A percentile compares a stretch with the other conserved stretches of the same genome.
These are phyloP conservation scores for Pseudomugil tenellus DNA, from an alignment of 2,797 vertebrate species.

Conservation along the genomic window DNA sequence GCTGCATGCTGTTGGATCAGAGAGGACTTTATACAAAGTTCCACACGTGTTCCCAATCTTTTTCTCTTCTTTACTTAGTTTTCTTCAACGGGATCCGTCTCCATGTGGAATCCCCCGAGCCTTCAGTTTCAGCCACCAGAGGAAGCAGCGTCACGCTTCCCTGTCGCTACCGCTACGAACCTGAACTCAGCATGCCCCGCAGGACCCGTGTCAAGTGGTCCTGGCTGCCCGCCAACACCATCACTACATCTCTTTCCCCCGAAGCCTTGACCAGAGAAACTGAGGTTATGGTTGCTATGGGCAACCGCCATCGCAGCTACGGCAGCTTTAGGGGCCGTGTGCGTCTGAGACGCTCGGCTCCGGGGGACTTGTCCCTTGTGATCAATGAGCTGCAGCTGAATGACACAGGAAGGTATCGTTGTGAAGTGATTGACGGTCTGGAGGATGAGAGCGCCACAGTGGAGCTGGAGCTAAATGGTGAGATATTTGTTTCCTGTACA, in stretches of 20 bases:
- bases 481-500: constrained; percentile 13
- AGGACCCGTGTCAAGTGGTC: constrained; percentile 92
- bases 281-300: constrained; percentile 90
- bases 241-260: constrained; percentile 18
- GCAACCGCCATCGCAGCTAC: constrained; percentile 84
- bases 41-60: not conserved
- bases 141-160: constrained; percentile 89
- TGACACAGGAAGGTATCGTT: constrained; percentile 90
- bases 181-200: constrained; percentile 70
- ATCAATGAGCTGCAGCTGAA: constrained; percentile 84
- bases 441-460: constrained; percentile 91
- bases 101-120: constrained; percentile 84
- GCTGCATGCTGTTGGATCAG: not conserved
- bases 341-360: constrained; percentile 70
- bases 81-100: constrained; percentile 85
- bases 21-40: not conserved
- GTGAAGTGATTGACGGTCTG: constrained; percentile 92
- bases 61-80: constrained; percentile 48
- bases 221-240: constrained; percentile 81
- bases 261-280: constrained; percentile 77
- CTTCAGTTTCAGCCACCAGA: constrained; percentile 81
- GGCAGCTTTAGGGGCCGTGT: constrained; percentile 88
- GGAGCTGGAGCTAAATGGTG: constrained; percentile 89
- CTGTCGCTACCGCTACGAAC: constrained; percentile 87
- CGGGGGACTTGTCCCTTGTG: constrained; percentile 84